Evolutionary conservation across 2,888 invertebrate species (phyloP).

Genomic region (Icerya purchasi): DNA sequence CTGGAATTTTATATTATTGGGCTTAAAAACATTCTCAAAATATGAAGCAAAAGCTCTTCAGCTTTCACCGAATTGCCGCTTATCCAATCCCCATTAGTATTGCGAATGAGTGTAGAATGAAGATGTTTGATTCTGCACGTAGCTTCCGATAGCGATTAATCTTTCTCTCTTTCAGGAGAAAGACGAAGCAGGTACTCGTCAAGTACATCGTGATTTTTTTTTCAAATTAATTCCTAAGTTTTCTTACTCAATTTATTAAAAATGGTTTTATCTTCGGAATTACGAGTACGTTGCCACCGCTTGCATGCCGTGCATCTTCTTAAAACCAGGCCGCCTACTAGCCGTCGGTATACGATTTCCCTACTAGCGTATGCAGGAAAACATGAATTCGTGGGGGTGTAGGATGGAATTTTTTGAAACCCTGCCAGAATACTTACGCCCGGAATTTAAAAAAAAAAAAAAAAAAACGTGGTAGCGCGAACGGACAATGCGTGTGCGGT

Average conservation of each 20-base stretch:
- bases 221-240: background rate
- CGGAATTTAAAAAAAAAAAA: no score
- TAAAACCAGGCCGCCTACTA: background rate
- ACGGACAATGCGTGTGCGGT: no score
- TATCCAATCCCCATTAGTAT: background rate
- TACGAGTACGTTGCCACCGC: background rate
- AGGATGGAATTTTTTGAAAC: no score
- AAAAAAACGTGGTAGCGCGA: no score
- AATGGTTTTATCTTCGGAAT: background rate
- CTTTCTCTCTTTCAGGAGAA: no score
- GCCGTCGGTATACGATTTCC: background rate
- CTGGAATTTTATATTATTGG: background rate
- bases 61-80: background rate
- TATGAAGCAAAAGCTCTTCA: background rate
- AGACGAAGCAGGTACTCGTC: background rate
- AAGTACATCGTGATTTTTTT: background rate
- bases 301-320: background rate
- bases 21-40: background rate
- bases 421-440: no score
- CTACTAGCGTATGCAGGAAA: no score
- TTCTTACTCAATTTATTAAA: background rate
- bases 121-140: background rate
- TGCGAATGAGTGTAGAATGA: background rate
- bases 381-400: no score
- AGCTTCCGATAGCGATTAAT: no score